Evolutionary conservation across 2,797 vertebrate species (phyloP), one percentile per base, ranked within the genome.

Genomic region (Sphaeramia orbicularis): DNA sequence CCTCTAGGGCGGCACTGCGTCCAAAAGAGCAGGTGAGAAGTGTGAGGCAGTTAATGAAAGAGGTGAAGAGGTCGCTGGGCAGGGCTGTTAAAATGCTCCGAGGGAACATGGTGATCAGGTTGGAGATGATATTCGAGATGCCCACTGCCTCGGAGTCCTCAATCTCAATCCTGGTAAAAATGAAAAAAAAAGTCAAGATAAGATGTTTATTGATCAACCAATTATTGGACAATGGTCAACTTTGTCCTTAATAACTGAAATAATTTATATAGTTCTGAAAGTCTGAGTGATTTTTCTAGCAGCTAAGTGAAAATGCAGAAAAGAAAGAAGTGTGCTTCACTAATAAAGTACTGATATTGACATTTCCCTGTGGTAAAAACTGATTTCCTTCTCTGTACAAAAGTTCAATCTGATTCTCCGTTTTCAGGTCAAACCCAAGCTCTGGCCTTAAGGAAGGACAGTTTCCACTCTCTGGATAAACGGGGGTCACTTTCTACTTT

Each of bases 121-220:
- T 99, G 93, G 96, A 98, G 93, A 99, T 96, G 87, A 99, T 96
- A 89, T 95, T 99, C 74, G 98, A 95, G 91, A 99, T 96, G 41
- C 98, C 98, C 49, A 99, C 96, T 0, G 98, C 98, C 94, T 99
- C 98, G 0, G 96, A 99, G 88, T 99, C 98, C 91, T 99, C 98
- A 74, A 99, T 98, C 93, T 99, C 98, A 87, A 99, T 98, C 89
- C 98, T 99, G 89, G 15, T 41, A 69, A 65, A 2, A 35, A n/a
- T n/a, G 2, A 71, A 63, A 71, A 12, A n/a, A 66, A 38, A 57
- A 63, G 53, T 44, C 21, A 40, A 69, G n/a, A 51, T 18, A 37
- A 45, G 14, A 54, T 42, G 4, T 15, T 41, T 24, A 35, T 7
- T 6, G 5, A 12, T 44, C 10, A 4, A 10, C 13, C 10, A 11